Base-by-base conservation (phyloP, 2,888 invertebrate species). In the Periphyllus acericola region DNA sequence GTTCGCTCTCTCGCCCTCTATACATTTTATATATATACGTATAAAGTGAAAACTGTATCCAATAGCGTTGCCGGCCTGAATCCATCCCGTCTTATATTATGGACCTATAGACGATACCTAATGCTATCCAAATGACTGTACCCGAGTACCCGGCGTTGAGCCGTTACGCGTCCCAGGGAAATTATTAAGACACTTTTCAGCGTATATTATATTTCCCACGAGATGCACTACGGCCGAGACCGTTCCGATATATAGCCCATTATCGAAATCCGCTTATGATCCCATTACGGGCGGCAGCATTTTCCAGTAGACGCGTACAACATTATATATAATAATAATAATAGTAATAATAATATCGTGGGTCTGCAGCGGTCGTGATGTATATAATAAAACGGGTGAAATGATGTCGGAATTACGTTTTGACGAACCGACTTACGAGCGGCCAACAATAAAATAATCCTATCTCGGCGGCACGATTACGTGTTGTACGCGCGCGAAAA, bases 211-310 rank as follows among this genome's bases (percentile, higher is more conserved):
- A 86, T 79, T 86, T 79, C 79, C 79, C 78, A 36, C 78, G 76
- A 85, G 76, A 85, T 52, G 78, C 55, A 71, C 76, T 5, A 1
- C 25, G 11, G 34, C 34, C n/a, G 19, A 84, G 60, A 68, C 46
- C 36, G 60, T 60, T 52, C 74, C n/a, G 74, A 29, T 75, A 34
- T n/a, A 72, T 32, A 76, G 66, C 55, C 29, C 83, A 29, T 78
- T 85, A 85, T 79, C 79, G 79, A 55, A 86, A 86, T 79, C 86
- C 86, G 71, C 86, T 86, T 86, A 86, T 79, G 79, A 72, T 79
- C 52, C 86, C 86, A 72, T 86, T 86, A 86, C 71, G 4, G 1
- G 29, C 17, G 32, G 32, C 1, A 17, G 32, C 76, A 46, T 84
- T 84, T 60, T 78, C 76, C 66, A 76, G 76, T 71, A 34, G 68